A percentile compares a stretch with the other conserved stretches of the same genome.
These are phyloP conservation scores for Drosophila novamexicana DNA, from an alignment of 1,140 invertebrate genomes.

Conservation along the genomic window DNA sequence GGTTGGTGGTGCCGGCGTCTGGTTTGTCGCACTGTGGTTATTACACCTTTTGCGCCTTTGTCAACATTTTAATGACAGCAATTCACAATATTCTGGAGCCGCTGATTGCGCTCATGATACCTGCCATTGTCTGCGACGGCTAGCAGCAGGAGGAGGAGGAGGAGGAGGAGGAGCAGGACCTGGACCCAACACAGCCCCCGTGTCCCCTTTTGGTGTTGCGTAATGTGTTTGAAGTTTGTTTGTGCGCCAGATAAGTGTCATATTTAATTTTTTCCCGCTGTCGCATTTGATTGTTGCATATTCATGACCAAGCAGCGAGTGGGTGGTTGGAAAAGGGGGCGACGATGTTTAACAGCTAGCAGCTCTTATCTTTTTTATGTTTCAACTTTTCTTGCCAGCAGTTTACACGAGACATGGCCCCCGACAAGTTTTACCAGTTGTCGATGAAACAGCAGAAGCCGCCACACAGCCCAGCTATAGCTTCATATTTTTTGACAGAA, in stretches of 20 bases:
- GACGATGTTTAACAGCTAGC: conserved; percentile 1
- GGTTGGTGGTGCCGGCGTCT: conserved; percentile 10
- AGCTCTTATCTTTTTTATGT: conserved; percentile 74
- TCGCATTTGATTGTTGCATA: conserved; percentile 74
- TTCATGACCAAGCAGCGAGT: conserved; percentile 44
- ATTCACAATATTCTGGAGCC: conserved; percentile 67
- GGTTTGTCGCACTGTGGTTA: conserved; percentile 47
- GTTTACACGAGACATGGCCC: conserved; percentile 22
- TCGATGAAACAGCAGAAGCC: conserved; percentile 1
- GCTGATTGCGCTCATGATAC: conserved; percentile 69
- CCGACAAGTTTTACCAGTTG: conserved; percentile 6
- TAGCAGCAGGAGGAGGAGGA: neutral
- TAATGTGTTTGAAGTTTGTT: conserved; percentile 67
- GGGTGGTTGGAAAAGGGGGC: neutral
- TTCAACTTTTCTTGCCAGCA: conserved; percentile 56
- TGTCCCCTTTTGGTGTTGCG: neutral
- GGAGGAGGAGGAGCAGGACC: neutral
- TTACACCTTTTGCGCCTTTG: conserved; percentile 82
- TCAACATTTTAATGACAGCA: conserved; percentile 84
- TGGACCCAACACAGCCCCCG: conserved; percentile 9
- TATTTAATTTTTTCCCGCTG: conserved; percentile 67
- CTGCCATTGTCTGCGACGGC: conserved; percentile 60
- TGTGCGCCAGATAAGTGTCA: conserved; percentile 69
- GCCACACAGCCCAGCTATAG: too few relatives aligned
- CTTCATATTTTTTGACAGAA: too few relatives aligned